phyloP scores from a whole-genome alignment of 2,113 vertebrate species.

The Excalfactoria chinensis region DNA sequence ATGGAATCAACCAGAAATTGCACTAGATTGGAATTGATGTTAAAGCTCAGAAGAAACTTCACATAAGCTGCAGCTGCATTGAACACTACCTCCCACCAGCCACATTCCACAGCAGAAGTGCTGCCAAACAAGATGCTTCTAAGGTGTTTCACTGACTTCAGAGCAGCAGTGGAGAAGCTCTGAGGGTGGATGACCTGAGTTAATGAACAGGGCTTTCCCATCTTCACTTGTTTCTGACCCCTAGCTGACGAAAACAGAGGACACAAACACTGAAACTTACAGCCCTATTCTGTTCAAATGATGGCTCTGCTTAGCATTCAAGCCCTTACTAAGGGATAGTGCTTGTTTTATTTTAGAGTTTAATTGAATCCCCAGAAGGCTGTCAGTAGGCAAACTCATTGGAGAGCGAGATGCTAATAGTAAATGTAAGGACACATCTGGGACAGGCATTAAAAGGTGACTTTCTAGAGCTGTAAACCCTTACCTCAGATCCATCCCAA shows the following conservation, averaged over 20 bases:
- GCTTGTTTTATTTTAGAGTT: conserved; percentile 41
- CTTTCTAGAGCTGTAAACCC: not conserved
- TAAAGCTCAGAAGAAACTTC: not conserved
- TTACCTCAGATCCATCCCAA: not conserved
- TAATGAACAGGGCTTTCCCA: not conserved
- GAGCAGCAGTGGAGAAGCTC: not conserved
- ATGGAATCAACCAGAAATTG: not conserved
- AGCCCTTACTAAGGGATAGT: not conserved
- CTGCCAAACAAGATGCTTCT: not conserved
- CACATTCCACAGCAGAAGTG: not conserved
- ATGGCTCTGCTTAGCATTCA: conserved; percentile 37
- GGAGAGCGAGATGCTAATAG: conserved; percentile 19
- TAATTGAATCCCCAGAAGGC: conserved; percentile 54
- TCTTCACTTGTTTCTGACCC: not conserved
- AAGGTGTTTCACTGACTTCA: not conserved
- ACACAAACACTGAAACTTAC: not conserved
- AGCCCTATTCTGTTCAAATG: conserved; percentile 24
- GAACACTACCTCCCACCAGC: not conserved
- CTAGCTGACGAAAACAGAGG: not conserved
- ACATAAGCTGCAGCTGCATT: not conserved
- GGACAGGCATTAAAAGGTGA: conserved; percentile 13
- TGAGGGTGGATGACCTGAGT: not conserved
- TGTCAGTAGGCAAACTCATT: conserved; percentile 18
- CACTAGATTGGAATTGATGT: not conserved
- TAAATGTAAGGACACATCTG: not conserved